phyloP scores from a whole-genome alignment of 2,888 invertebrate species.

The Cataglyphis rosenhaueri region DNA sequence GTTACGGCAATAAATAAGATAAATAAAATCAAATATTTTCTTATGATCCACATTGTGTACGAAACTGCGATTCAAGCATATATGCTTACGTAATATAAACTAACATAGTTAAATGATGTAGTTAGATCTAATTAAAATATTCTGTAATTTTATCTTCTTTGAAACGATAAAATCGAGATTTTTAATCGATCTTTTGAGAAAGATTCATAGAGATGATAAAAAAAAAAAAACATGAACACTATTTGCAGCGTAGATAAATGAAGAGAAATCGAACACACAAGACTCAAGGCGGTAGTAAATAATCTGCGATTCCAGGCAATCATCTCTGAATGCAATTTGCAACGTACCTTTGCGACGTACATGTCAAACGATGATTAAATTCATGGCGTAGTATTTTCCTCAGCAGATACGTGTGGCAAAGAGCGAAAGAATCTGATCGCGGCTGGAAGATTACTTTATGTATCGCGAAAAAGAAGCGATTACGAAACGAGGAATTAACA shows the following conservation, averaged over 20 bases:
- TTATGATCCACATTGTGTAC: not conserved
- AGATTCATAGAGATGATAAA: not conserved
- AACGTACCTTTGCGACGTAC: not conserved
- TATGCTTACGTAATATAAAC: not conserved
- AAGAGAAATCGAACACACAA: not conserved
- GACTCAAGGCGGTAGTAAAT: not conserved
- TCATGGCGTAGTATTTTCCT: not conserved
- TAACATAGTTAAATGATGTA: not conserved
- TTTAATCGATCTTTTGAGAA: not conserved
- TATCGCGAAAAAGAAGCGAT: constrained; percentile 26
- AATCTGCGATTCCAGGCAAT: not conserved
- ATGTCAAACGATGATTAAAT: constrained; percentile 13
- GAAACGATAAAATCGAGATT: not conserved
- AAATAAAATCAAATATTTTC: not conserved
- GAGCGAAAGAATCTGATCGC: not conserved
- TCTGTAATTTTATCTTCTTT: not conserved
- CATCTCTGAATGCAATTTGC: constrained; percentile 8
- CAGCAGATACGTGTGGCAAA: not conserved
- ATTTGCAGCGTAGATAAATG: not conserved
- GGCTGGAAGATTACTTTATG: not conserved
- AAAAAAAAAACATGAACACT: not conserved
- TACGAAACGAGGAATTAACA: constrained; percentile 25
- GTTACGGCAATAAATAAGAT: not conserved
- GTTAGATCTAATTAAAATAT: not conserved
- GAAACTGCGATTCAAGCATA: not conserved